Evolutionary conservation across 2,113 vertebrate genomes (phyloP), one percentile per base, ranked within the genome.

Genomic region (Promerops cafer): DNA sequence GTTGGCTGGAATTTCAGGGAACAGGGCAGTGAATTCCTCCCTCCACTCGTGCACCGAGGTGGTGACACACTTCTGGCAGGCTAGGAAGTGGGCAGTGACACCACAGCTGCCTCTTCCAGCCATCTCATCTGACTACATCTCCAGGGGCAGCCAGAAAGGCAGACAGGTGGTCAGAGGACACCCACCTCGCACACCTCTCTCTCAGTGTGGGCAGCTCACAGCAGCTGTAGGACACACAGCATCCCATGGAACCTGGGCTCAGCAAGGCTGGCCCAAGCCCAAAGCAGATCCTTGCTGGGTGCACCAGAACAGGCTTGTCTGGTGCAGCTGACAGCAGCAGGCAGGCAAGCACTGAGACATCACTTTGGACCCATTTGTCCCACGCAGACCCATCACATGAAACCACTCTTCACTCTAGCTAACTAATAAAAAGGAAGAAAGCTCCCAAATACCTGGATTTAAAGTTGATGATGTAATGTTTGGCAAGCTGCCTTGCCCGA

Each of bases 181-280:
- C 2, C 2, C 13, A 8, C 31, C 44, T 27, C 16, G 40, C 20
- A 9, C 3, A 13, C 33, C 2, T 17, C 14, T 23, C 10, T 10
- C 42, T 10, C 30, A 6, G 9, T 9, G 10, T 21, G 33, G 11
- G 27, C n/a, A 47, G 35, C 7, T 42, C 24, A 42, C 9, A 47
- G 53, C 45, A 71, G 72, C 26, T 26, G 9, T 1, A 7, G 42
- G 23, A 74, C 49, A 33, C n/a, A 30, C 17, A 68, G 45, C 40
- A 19, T 3, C 71, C 26, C 0, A 3, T 9, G 7, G 3, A 35
- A 30, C 16, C 16, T 26, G 61, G 24, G 15, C 45, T 78, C 27
- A 35, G 9, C 8, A 2, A 31, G 39, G 19, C 3, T 78, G 64
- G 5, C 65, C 39, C 26, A 40, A 74, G 57, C 70, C 13, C 42